These are phyloP conservation scores for Sinhomidia bicolor DNA, from an alignment of 2,888 invertebrate genomes.

Conservation along the genomic window DNA sequence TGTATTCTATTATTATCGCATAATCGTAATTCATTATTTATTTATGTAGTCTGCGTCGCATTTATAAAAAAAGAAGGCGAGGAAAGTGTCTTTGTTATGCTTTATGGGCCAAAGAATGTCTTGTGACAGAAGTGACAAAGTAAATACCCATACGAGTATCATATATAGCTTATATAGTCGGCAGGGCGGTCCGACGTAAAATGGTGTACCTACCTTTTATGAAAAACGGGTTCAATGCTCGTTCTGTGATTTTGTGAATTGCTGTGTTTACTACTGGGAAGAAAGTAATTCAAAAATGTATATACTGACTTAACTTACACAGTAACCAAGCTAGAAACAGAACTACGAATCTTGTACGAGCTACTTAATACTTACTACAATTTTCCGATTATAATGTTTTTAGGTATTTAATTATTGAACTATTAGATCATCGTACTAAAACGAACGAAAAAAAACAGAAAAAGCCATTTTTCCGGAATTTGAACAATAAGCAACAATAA, in stretches of 20 bases:
- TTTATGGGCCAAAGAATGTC: constrained; percentile 58
- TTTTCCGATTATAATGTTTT: too few species aligned
- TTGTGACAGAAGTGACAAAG: constrained; percentile 56
- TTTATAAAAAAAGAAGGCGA: constrained; percentile 51
- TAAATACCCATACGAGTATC: constrained; percentile 16
- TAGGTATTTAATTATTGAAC: too few species aligned
- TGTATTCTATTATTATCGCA: constrained; percentile 42
- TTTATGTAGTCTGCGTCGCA: constrained; percentile 59
- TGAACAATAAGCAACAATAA: too few species aligned
- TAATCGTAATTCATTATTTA: constrained; percentile 64
- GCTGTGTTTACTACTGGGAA: too few species aligned
- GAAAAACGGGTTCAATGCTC: neutral
- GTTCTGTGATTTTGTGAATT: neutral
- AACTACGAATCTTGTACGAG: too few species aligned
- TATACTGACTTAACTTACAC: too few species aligned
- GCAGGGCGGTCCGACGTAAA: neutral
- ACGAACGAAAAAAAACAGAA: too few species aligned
- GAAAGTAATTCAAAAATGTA: too few species aligned
- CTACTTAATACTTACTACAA: too few species aligned
- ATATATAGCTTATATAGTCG: neutral
- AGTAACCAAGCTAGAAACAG: too few species aligned
- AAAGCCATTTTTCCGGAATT: too few species aligned
- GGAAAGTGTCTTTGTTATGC: constrained; percentile 56
- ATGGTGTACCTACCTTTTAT: neutral
- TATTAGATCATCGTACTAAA: too few species aligned